Evolutionary conservation across 2,113 vertebrate genomes (phyloP), one percentile per base, ranked within the genome.

Genomic region (Eolophus roseicapilla): DNA sequence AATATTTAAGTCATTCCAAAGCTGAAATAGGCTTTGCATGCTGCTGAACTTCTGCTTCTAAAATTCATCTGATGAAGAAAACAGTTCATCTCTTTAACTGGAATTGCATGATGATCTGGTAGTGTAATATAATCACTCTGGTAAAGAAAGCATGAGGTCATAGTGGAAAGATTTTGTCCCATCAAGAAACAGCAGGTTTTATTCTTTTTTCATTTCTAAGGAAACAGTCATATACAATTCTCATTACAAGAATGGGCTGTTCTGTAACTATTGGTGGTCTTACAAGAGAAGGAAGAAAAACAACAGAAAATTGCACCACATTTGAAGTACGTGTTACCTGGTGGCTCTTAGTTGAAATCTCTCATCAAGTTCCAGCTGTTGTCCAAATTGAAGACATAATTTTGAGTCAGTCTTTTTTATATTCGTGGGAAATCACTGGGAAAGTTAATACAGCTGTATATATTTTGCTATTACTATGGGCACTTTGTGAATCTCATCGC

Each of bases 131-230:
- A 90, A 89, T 94, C 77, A 31, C 65, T 92, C 77, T 41, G 86
- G 53, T 93, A 88, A 95, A 96, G 43, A 92, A 92, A 87, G 37
- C 95, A 98, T 99, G 97, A 98, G 93, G 96, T 98, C 98, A 98
- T 88, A 88, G 75, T 98, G 98, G 98, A 98, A 98, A 98, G 84
- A 98, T 98, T 98, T 97, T 96, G 86, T 96, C 95, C 95, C 96
- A 97, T 97, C 85, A 97, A 98, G 92, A 97, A 97, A 88, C 96
- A 98, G 97, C 95, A 97, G 92, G 92, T 97, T 97, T 98, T 97
- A 95, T 96, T 98, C 98, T 97, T 97, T 97, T 90, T 82, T 95
- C 97, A 96, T 98, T 97, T 93, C 35, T 81, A 84, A 87, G 67
- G 94, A 95, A 95, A 80, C 44, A 76, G 50, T 41, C 86, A 67